These are phyloP conservation scores for Phaonia tiefii DNA, from an alignment of 2,888 invertebrate genomes.

Conservation along the genomic window DNA sequence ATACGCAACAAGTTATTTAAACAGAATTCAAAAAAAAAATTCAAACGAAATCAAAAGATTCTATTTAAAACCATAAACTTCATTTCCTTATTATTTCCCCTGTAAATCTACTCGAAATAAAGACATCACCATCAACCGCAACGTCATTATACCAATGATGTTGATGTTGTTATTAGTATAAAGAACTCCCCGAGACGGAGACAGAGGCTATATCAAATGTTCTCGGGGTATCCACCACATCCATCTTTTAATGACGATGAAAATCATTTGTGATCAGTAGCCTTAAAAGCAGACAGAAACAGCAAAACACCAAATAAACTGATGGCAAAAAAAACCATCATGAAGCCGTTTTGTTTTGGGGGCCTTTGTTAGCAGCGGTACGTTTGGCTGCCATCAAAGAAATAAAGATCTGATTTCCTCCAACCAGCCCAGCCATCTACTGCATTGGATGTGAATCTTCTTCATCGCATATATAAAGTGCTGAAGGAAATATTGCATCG, in stretches of 20 bases:
- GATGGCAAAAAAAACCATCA: slow-evolving; percentile 41
- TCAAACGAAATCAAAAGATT: background rate
- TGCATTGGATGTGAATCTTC: background rate
- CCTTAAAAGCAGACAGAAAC: slow-evolving; percentile 16
- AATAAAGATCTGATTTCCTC: slow-evolving; percentile 47
- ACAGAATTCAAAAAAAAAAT: background rate
- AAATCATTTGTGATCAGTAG: slow-evolving; percentile 57
- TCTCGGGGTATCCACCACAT: background rate
- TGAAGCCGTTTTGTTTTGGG: slow-evolving; percentile 17
- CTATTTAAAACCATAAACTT: slow-evolving; percentile 47
- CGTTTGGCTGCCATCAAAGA: slow-evolving; percentile 13
- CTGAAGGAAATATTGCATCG: slow-evolving; percentile 65
- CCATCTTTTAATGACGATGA: slow-evolving; percentile 42
- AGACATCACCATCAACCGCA: slow-evolving; percentile 47
- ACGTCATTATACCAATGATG: background rate
- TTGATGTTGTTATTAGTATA: slow-evolving; percentile 23
- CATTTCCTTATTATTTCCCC: slow-evolving; percentile 36
- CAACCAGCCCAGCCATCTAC: background rate
- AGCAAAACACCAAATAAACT: slow-evolving; percentile 18
- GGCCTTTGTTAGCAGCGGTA: background rate
- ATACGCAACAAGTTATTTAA: background rate
- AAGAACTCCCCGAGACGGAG: slow-evolving; percentile 40
- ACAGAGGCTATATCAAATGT: slow-evolving; percentile 48
- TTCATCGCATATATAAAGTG: slow-evolving; percentile 26
- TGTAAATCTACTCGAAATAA: slow-evolving; percentile 36